phyloP scores from a whole-genome alignment of 2,797 vertebrate genomes.

The Pipistrellus pipistrellus region DNA sequence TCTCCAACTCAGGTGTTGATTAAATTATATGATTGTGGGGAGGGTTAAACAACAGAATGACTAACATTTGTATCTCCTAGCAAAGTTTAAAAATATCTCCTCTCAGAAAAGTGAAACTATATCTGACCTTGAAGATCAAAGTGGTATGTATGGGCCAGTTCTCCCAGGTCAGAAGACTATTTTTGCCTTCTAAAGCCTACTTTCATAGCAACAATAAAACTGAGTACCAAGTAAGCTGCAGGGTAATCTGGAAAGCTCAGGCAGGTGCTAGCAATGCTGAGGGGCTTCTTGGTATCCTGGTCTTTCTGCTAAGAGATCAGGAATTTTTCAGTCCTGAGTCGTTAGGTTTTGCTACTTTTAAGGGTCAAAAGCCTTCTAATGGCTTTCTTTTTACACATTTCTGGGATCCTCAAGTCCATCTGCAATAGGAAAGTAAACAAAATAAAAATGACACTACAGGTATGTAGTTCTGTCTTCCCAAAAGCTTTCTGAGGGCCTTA shows the following conservation, averaged over 20 bases:
- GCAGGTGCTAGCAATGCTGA: slow-evolving; percentile 14
- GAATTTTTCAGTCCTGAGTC: slow-evolving; percentile 10
- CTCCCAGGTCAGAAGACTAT: background rate
- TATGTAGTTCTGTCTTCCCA: background rate
- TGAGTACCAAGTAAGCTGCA: background rate
- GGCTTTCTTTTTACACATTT: slow-evolving; percentile 33
- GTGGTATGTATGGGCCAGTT: slow-evolving; percentile 15
- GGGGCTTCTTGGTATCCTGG: slow-evolving; percentile 31
- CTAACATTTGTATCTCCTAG: slow-evolving; percentile 40
- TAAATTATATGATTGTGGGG: slow-evolving; percentile 11
- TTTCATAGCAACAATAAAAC: slow-evolving; percentile 59
- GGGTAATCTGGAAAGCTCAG: slow-evolving; percentile 25
- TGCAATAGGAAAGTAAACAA: slow-evolving; percentile 47
- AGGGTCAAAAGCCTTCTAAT: slow-evolving; percentile 44
- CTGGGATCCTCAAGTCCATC: background rate
- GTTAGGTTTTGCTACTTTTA: slow-evolving; percentile 42
- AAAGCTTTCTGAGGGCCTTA: slow-evolving; percentile 50
- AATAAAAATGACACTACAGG: background rate
- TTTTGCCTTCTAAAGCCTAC: slow-evolving; percentile 46
- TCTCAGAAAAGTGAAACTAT: slow-evolving; percentile 48
- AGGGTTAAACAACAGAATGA: slow-evolving; percentile 13
- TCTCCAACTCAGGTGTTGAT: slow-evolving; percentile 35
- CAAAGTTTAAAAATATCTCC: slow-evolving; percentile 46
- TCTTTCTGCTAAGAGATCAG: background rate
- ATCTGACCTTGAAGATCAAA: slow-evolving; percentile 63